phyloP scores from a whole-genome alignment of 2,113 vertebrate species.

The Pygoscelis antarcticus region DNA sequence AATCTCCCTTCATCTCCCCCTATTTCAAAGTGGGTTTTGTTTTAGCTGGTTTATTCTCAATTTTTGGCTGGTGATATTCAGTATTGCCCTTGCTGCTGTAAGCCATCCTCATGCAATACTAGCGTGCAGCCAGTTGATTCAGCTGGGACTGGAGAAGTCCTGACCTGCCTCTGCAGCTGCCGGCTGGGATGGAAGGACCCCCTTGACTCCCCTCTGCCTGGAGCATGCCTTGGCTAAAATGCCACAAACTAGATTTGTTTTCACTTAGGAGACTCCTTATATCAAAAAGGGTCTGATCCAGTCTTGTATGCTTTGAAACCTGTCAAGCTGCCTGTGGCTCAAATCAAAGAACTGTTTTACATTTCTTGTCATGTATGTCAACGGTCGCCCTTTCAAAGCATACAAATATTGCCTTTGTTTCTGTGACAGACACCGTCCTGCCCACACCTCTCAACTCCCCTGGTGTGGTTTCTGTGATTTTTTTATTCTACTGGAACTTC shows the following conservation, averaged over 20 bases:
- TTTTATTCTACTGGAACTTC: neutral
- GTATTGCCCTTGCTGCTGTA: neutral
- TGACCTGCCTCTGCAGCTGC: fast-evolving
- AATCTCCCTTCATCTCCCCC: neutral
- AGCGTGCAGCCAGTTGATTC: neutral
- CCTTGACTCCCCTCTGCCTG: neutral
- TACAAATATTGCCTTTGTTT: neutral
- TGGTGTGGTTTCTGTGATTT: neutral
- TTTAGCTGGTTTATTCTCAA: neutral
- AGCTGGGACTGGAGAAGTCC: neutral
- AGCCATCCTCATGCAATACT: neutral
- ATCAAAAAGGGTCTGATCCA: neutral
- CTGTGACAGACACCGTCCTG: neutral
- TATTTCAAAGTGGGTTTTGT: neutral
- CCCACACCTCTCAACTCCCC: neutral
- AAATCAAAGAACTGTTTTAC: neutral
- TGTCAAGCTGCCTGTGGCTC: neutral
- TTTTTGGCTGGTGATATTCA: neutral
- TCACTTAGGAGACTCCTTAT: neutral
- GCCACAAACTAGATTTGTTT: neutral
- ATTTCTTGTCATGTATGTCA: neutral
- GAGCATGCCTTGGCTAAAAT: neutral
- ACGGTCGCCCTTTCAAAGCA: neutral
- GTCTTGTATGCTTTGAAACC: fast-evolving
- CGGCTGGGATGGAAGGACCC: neutral